A percentile compares a stretch with the other conserved stretches of the same genome.
Conservation (phyloP, 1,140 invertebrate species). For the Diprion similis region DNA sequence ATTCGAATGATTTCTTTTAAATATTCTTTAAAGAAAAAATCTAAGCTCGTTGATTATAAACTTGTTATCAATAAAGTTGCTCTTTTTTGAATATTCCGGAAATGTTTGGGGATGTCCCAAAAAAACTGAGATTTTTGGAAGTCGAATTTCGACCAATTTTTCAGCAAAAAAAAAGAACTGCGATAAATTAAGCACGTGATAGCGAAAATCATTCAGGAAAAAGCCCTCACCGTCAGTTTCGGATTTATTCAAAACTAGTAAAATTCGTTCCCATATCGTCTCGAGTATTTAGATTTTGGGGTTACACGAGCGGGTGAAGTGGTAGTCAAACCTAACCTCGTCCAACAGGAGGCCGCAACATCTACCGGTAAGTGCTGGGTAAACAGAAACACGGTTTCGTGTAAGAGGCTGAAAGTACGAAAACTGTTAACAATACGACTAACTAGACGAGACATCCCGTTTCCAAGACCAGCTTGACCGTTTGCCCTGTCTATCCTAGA, state of each 20-base stretch:
- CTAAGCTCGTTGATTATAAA: too few species aligned
- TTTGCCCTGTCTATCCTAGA: neutral
- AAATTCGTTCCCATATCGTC: slow-evolving; percentile 26
- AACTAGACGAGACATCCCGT: slow-evolving; percentile 4
- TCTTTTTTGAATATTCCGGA: too few species aligned
- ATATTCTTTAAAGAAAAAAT: too few species aligned
- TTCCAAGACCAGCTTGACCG: neutral
- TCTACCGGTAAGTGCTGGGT: slow-evolving; percentile 38
- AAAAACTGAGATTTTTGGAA: too few species aligned
- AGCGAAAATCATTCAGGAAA: too few species aligned
- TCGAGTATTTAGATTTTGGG: slow-evolving; percentile 45
- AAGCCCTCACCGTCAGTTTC: too few species aligned
- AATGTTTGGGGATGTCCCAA: too few species aligned
- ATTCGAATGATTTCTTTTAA: too few species aligned
- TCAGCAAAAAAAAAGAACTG: too few species aligned
- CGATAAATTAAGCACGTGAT: too few species aligned
- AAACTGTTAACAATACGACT: slow-evolving; percentile 25
- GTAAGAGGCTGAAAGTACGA: slow-evolving; percentile 1
- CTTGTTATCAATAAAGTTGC: too few species aligned
- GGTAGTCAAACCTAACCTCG: slow-evolving; percentile 37
- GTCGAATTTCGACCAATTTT: too few species aligned
- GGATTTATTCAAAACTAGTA: neutral
- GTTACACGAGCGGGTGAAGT: slow-evolving; percentile 37
- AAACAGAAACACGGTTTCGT: slow-evolving; percentile 28
- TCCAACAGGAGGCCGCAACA: slow-evolving; percentile 19